A percentile compares a stretch with the other conserved stretches of the same genome.
These are phyloP conservation scores for Cybosia mesomella DNA, from an alignment of 2,888 invertebrate species.

Conservation along the genomic window DNA sequence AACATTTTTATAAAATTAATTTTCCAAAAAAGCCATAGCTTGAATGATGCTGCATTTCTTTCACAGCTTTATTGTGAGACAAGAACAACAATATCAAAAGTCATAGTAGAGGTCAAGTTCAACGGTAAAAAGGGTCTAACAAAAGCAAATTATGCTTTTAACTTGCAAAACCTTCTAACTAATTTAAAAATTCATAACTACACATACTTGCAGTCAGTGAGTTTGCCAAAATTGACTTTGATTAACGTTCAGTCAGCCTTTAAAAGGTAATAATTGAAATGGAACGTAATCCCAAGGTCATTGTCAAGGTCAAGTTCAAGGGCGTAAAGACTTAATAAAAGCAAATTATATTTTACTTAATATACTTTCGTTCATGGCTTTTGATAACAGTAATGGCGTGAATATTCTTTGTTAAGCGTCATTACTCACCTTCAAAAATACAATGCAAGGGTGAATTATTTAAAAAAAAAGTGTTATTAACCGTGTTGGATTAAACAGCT, in stretches of 20 bases:
- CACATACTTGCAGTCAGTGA: neutral
- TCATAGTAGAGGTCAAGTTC: neutral
- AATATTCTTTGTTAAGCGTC: neutral
- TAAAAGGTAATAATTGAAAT: neutral
- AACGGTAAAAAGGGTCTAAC: neutral
- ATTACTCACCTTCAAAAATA: neutral
- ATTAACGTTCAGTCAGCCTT: neutral
- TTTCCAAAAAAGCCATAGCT: neutral
- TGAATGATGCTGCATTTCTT: neutral
- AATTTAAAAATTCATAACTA: neutral
- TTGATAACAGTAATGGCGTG: neutral
- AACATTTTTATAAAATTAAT: too few relatives aligned
- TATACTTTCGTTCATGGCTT: slow-evolving; percentile 1
- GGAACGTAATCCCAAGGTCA: neutral
- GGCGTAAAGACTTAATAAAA: neutral
- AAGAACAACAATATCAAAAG: neutral
- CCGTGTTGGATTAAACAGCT: neutral
- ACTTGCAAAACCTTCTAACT: neutral
- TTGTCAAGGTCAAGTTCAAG: slow-evolving; percentile 2
- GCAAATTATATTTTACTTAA: neutral
- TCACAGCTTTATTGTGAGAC: neutral
- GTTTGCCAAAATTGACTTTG: neutral
- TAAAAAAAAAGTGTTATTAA: neutral
- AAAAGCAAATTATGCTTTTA: neutral
- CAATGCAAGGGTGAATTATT: too few relatives aligned